Evolutionary conservation across 1,140 invertebrate species (phyloP).

Genomic region (Plodia interpunctella): DNA sequence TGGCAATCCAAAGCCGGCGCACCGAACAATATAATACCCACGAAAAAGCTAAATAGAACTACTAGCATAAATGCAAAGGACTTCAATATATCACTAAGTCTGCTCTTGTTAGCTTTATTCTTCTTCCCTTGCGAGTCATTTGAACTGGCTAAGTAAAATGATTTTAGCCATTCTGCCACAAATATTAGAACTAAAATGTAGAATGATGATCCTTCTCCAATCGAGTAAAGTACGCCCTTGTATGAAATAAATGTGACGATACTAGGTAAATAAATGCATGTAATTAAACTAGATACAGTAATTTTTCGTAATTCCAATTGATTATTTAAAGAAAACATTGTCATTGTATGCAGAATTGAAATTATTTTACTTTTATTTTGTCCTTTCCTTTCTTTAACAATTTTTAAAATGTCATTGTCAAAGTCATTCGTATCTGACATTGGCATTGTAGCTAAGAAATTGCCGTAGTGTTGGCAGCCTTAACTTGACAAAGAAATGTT

Average conservation of each 20-base stretch:
- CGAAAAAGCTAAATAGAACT: conserved; percentile 76
- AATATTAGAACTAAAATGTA: conserved; percentile 62
- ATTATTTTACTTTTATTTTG: not conserved
- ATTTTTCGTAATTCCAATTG: conserved; percentile 56
- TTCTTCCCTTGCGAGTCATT: conserved; percentile 48
- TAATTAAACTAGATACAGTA: conserved; percentile 56
- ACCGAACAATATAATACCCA: conserved; percentile 85
- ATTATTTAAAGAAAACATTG: conserved; percentile 56
- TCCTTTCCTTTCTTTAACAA: no score
- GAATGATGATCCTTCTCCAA: conserved; percentile 62
- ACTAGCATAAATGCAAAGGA: conserved; percentile 48
- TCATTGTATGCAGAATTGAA: conserved; percentile 9
- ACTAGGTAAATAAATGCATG: conserved; percentile 68
- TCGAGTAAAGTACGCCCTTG: conserved; percentile 63
- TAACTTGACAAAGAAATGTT: not conserved
- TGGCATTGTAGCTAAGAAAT: not conserved
- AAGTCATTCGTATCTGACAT: not conserved
- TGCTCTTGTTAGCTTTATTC: conserved; percentile 44
- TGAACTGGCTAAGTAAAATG: conserved; percentile 51
- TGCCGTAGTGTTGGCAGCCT: not conserved
- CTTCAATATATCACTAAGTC: conserved; percentile 49
- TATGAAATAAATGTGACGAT: conserved; percentile 65
- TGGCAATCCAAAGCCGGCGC: conserved; percentile 81
- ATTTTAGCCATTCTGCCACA: conserved; percentile 57
- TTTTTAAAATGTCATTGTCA: not conserved